These are phyloP conservation scores for Strigamia crassipes DNA, from an alignment of 2,888 invertebrate genomes.

Conservation along the genomic window DNA sequence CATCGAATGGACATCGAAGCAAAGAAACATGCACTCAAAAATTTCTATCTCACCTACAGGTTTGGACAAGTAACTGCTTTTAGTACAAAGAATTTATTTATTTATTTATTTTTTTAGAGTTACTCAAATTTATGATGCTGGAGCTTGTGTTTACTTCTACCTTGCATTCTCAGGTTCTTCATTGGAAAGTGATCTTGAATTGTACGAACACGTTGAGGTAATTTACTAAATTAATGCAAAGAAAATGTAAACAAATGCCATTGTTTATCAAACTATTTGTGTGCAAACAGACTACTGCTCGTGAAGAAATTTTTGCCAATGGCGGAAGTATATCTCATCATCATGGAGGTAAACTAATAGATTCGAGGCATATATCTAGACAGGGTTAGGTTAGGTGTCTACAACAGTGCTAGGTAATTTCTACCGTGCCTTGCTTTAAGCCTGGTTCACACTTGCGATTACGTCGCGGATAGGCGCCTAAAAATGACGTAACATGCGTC, in stretches of 20 bases:
- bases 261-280: neutral
- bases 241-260: neutral
- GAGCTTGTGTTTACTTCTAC: constrained; percentile 20
- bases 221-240: neutral
- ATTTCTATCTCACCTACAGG: constrained; percentile 46
- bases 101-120: neutral
- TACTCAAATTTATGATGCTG: constrained; percentile 18
- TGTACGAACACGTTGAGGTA: constrained; percentile 52
- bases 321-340: constrained; percentile 66
- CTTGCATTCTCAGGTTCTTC: constrained; percentile 47
- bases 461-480: too few species aligned
- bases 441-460: too few species aligned
- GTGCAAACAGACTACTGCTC: constrained; percentile 54
- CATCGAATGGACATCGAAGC: constrained; percentile 69
- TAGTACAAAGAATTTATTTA: neutral
- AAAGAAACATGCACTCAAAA: constrained; percentile 55
- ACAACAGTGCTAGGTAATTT: too few species aligned
- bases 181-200: constrained; percentile 51
- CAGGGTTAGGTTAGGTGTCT: too few species aligned
- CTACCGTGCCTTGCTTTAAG: too few species aligned
- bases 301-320: constrained; percentile 65
- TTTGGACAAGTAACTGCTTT: neutral
- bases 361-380: too few species aligned
- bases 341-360: constrained; percentile 58
- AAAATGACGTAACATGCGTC: too few species aligned